Conservation (phyloP, 2,113 vertebrate genomes). For the Scomber scombrus region DNA sequence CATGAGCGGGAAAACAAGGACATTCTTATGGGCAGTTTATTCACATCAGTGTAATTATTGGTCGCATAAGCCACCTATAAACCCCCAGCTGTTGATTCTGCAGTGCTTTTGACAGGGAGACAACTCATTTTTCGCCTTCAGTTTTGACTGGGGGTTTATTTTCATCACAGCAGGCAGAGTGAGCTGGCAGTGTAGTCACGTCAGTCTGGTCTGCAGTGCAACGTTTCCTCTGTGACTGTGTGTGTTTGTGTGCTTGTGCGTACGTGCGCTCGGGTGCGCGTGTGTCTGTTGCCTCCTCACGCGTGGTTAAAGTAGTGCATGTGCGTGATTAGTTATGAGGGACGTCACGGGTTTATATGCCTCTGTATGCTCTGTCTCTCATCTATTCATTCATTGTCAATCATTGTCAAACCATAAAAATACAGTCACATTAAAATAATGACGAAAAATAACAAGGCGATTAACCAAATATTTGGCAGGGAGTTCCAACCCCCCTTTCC, state of each 20-base stretch:
- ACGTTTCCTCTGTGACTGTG: constrained; percentile 62
- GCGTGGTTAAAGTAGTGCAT: constrained; percentile 71
- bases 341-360: constrained; percentile 48
- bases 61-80: constrained; percentile 32
- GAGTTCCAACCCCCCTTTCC: not conserved
- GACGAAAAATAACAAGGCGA: not conserved
- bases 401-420: too few species aligned
- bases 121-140: constrained; percentile 50
- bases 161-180: constrained; percentile 60
- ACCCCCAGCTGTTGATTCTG: constrained; percentile 58
- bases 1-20: constrained; percentile 20
- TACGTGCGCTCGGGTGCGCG: constrained; percentile 7
- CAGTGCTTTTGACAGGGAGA: constrained; percentile 39
- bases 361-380: not conserved
- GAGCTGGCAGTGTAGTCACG: constrained; percentile 73
- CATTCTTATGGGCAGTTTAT: constrained; percentile 46
- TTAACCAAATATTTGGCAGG: not conserved
- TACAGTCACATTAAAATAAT: not conserved
- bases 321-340: constrained; percentile 70
- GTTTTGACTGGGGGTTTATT: constrained; percentile 65
- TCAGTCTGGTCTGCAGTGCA: constrained; percentile 80
- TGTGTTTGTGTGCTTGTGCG: constrained; percentile 32
- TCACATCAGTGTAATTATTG: constrained; percentile 39
- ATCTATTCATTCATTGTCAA: too few species aligned
- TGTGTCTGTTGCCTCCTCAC: constrained; percentile 59